A percentile compares a stretch with the other conserved stretches of the same genome.
Evolutionary conservation across 2,797 vertebrate genomes (phyloP).

Genomic region (Fundulus diaphanus): DNA sequence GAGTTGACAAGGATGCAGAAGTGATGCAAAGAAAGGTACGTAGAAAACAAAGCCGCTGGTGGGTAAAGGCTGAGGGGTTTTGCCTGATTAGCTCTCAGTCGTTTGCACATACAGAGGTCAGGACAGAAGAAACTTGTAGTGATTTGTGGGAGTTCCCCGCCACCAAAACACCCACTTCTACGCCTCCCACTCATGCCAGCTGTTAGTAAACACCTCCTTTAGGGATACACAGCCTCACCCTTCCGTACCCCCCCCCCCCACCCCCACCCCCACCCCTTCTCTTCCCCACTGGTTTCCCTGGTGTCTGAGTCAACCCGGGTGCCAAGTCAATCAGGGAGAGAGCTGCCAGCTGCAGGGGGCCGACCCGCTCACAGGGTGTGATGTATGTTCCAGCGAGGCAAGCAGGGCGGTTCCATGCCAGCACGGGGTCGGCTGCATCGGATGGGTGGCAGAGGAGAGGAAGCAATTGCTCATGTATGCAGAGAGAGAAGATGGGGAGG

Average conservation of each 20-base stretch:
- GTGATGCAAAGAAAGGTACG: conserved; percentile 19
- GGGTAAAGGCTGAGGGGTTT: background rate
- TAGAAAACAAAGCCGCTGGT: conserved; percentile 10
- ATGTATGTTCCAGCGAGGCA: conserved; percentile 72
- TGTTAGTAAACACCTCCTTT: conserved; percentile 43
- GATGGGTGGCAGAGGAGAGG: conserved; percentile 47
- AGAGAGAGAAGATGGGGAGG: conserved; percentile 31
- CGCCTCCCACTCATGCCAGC: conserved; percentile 60
- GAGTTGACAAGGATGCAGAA: conserved; percentile 18
- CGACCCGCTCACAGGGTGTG: conserved; percentile 57
- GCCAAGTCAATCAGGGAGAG: conserved; percentile 84
- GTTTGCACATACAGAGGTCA: conserved; percentile 10
- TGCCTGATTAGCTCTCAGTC: conserved; percentile 10
- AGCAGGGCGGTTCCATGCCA: conserved; percentile 58
- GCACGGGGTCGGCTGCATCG: conserved; percentile 45
- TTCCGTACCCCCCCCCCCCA: conserved; percentile 39
- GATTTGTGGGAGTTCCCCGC: conserved; percentile 57
- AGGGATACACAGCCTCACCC: conserved; percentile 44
- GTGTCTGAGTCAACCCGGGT: conserved; percentile 65
- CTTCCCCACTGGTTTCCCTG: conserved; percentile 70
- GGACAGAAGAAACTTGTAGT: conserved; percentile 50
- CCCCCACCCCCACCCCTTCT: no score
- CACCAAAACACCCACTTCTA: conserved; percentile 34
- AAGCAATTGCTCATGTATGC: conserved; percentile 31
- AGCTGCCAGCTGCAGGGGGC: conserved; percentile 78